These are phyloP conservation scores for Gnathonemus echidnorhynchus DNA, from an alignment of 2,113 vertebrate genomes.

Conservation along the genomic window DNA sequence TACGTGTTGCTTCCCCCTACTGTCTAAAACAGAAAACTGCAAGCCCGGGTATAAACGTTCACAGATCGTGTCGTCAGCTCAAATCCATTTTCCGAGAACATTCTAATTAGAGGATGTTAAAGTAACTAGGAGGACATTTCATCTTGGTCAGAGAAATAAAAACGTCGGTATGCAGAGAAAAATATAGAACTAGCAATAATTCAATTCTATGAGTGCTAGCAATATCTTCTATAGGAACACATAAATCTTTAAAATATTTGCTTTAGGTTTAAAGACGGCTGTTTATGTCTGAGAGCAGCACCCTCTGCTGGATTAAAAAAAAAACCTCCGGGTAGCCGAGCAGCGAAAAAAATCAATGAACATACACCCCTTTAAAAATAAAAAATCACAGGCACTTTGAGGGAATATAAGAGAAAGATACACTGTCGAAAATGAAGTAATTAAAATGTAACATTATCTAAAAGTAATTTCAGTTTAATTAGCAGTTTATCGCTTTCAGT, in stretches of 20 bases:
- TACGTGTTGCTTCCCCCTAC: background rate
- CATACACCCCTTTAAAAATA: background rate
- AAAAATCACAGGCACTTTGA: background rate
- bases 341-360: background rate
- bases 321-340: background rate
- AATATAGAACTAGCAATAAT: constrained; percentile 2
- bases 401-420: background rate
- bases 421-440: background rate
- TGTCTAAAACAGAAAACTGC: background rate
- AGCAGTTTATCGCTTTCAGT: background rate
- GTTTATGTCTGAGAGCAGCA: background rate
- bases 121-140: background rate
- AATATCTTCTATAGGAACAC: background rate
- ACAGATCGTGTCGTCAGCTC: background rate
- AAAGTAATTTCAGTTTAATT: background rate
- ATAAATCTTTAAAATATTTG: constrained; percentile 2
- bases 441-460: background rate
- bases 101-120: background rate
- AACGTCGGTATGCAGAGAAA: background rate
- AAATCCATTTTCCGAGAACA: constrained; percentile 1
- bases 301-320: background rate
- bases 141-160: background rate
- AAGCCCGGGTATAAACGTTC: background rate
- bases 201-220: background rate
- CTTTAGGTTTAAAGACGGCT: background rate